A percentile compares a stretch with the other conserved stretches of the same genome.
phyloP scores from a whole-genome alignment of 2,888 invertebrate genomes.

The Heliconius ismenius region DNA sequence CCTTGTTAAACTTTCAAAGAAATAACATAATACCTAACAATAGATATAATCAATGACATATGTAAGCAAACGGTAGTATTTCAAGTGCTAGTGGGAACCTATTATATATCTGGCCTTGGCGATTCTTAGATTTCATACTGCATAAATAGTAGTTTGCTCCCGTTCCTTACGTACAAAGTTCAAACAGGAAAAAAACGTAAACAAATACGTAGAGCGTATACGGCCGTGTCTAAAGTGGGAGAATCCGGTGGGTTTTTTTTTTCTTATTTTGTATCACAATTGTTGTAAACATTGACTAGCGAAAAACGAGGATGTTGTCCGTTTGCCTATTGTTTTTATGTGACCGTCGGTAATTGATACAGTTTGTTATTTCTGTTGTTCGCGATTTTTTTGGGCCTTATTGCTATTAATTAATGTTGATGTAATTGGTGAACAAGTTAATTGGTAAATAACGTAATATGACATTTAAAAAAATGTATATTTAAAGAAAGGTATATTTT shows the following conservation, averaged over 20 bases:
- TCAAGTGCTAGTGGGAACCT: conserved; percentile 33
- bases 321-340: conserved; percentile 44
- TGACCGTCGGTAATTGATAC: conserved; percentile 6
- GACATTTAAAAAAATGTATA: no score
- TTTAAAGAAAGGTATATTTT: no score
- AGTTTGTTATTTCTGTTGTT: background rate
- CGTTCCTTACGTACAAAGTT: conserved; percentile 42
- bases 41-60: conserved; percentile 12
- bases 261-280: conserved; percentile 40
- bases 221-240: conserved; percentile 59
- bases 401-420: background rate
- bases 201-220: conserved; percentile 59
- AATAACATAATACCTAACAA: background rate
- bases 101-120: conserved; percentile 39
- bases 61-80: conserved; percentile 32
- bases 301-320: conserved; percentile 36
- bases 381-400: conserved; percentile 21
- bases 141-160: conserved; percentile 42
- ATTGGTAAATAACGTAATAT: no score
- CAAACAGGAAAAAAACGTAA: conserved; percentile 62
- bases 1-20: background rate
- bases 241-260: conserved; percentile 65
- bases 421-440: no score
- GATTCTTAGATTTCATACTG: conserved; percentile 40
- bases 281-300: conserved; percentile 33